phyloP scores from a whole-genome alignment of 2,888 invertebrate species.

The Leptura quadrifasciata region DNA sequence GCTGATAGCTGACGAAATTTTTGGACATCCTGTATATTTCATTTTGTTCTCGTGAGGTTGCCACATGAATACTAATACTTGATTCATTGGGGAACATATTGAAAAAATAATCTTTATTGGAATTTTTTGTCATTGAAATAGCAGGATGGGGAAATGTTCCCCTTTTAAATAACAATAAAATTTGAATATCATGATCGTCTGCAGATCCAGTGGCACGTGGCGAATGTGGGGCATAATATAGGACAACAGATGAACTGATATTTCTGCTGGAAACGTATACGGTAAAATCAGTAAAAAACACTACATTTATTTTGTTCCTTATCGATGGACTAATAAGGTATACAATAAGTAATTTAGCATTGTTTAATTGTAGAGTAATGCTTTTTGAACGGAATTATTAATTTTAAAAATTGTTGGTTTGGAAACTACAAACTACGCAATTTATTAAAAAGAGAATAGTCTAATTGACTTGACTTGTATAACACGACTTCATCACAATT shows the following conservation, averaged over 20 bases:
- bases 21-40: too few relatives aligned
- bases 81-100: neutral
- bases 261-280: neutral
- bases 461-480: too few relatives aligned
- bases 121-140: neutral
- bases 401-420: too few relatives aligned
- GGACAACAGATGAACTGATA: neutral
- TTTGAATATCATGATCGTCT: conserved; percentile 2
- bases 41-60: neutral
- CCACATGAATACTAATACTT: neutral
- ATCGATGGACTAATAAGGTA: too few relatives aligned
- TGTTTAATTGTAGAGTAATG: too few relatives aligned
- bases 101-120: neutral
- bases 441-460: too few relatives aligned
- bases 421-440: too few relatives aligned
- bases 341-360: too few relatives aligned
- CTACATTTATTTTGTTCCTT: neutral
- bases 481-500: too few relatives aligned
- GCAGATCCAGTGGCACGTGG: neutral
- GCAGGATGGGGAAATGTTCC: neutral
- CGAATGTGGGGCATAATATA: neutral
- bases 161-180: conserved; percentile 1
- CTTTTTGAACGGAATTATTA: too few relatives aligned
- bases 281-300: neutral
- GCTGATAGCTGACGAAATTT: too few relatives aligned